Base-by-base conservation (phyloP, 1,140 invertebrate species). In the Hypothenemus hampei region DNA sequence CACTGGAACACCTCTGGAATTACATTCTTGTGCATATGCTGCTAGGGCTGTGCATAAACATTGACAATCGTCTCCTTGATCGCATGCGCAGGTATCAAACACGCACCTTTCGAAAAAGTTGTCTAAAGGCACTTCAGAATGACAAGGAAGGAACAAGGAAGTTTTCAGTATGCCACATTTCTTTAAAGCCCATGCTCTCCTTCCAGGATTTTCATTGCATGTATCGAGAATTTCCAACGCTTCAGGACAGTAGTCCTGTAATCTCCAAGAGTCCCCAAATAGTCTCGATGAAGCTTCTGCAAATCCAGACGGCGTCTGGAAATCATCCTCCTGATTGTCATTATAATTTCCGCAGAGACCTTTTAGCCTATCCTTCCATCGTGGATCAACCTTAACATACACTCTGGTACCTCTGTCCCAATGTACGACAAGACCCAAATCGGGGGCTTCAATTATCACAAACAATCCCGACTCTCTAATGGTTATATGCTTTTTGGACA, bases 331-430 rank as follows among this genome's bases (percentile, higher is more conserved):
- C 46, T 80, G 77, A 64, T 94, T 84, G 20, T 83, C 82, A 69
- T 97, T 91, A 69, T 86, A 95, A 70, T 96, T 93, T 0, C 93
- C 92, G 71, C 92, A 96, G 2, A 96, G 73, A 41, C 93, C 93
- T 73, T 81, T 82, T 3, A 92, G 80, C 76, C 80, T 81, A 26
- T 78, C 77, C 65, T 84, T 82, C 88, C 88, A 91, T 55, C 78
- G 79, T 1, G 85, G 78, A 64, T 85, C 79, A 31, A 87, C 68
- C 68, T 81, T 85, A 0, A 94, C 75, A 64, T 93, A 91, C 1
- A 92, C 80, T 49, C 89, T 75, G 1, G 90, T 91, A 7, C 55
- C 85, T 64, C 81, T 81, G 69, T 96, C 91, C 91, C 92, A 95
- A 63, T 90, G 86, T 0, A 95, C 61, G 24, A 83, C 83, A 21